These are phyloP conservation scores for Trachythela sp. DNA, from an alignment of 64 coral and sea anemone genomes.

Conservation along the genomic window DNA sequence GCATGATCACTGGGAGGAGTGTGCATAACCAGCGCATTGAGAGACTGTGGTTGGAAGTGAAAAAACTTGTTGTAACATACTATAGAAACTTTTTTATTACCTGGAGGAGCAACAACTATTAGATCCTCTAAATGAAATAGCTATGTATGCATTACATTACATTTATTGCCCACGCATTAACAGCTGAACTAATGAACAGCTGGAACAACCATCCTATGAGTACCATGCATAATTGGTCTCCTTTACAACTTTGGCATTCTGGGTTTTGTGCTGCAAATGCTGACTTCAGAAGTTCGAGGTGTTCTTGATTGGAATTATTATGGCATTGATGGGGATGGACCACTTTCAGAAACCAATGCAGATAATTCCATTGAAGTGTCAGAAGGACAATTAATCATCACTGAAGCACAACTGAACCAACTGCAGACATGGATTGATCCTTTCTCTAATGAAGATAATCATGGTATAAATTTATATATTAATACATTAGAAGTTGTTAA, in stretches of 20 bases:
- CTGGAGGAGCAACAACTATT: constrained; percentile 46
- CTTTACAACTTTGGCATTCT: constrained; percentile 57
- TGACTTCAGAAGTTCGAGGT: constrained; percentile 33
- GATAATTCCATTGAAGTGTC: constrained; percentile 30
- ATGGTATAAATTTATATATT: neutral
- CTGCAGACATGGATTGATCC: constrained; percentile 14
- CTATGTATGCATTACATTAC: constrained; percentile 38
- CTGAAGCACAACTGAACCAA: neutral
- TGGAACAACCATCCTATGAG: constrained; percentile 66
- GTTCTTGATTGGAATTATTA: constrained; percentile 25
- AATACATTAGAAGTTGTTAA: too few species aligned
- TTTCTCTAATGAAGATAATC: neutral
- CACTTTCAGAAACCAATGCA: constrained; percentile 13
- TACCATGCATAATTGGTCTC: constrained; percentile 44
- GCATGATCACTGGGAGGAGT: constrained; percentile 4
- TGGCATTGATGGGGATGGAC: constrained; percentile 34
- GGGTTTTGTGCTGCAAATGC: constrained; percentile 19
- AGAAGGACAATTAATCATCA: constrained; percentile 9
- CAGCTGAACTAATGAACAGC: constrained; percentile 35
- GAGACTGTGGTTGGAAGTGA: constrained; percentile 51
- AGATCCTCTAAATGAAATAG: constrained; percentile 47
- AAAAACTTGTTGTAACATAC: constrained; percentile 43
- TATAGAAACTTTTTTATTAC: constrained; percentile 33
- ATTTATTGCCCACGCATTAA: constrained; percentile 57
- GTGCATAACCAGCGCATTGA: neutral